Base-by-base conservation (phyloP, 2,113 vertebrate genomes). In the Camelus dromedarius region DNA sequence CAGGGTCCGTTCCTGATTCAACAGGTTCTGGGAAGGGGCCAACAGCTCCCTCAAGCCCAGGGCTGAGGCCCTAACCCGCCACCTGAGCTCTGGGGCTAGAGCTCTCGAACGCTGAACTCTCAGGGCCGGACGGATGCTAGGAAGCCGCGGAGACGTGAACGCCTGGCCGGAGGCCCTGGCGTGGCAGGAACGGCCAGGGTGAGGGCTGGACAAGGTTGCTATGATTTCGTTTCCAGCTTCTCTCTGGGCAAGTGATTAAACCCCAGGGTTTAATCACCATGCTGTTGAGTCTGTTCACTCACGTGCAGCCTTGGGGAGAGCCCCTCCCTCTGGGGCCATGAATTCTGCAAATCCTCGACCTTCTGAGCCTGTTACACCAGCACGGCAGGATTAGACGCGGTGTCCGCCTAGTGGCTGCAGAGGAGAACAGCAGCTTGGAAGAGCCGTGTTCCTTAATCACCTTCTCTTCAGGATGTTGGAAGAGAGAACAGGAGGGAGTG, bases 211-310 rank as follows among this genome's bases (percentile, higher is more conserved):
- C 15, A 69, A 32, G 58, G 22, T 10, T 3, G 50, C 56, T 28
- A 2, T 30, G 35, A 50, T 62, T 94, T 67, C 85, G 66, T 64
- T 93, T 94, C 58, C 85, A 94, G 62, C 52, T 48, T 79, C 35
- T 56, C 28, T 88, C 56, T 32, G 35, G 62, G 24, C 42, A 69
- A 85, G 76, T 26, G 80, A 94, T 60, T 91, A 58, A 88, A 48
- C 91, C 42, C 46, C 85, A 50, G 81, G 52, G 9, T 6, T 91
- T 96, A 94, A 85, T 82, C 62, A 0, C 19, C 13, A 3, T 3
- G 48, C 60, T 70, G 14, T 18, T 60, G 13, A 62, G 13, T 89
- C 46, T 92, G 94, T 75, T 94, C 32, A 13, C 77, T 93, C 96
- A 38, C 26, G 50, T 77, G 81, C 84, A 62, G 48, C 22, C 26